Conservation (phyloP, 2,113 vertebrate genomes). For the Candoia aspera region DNA sequence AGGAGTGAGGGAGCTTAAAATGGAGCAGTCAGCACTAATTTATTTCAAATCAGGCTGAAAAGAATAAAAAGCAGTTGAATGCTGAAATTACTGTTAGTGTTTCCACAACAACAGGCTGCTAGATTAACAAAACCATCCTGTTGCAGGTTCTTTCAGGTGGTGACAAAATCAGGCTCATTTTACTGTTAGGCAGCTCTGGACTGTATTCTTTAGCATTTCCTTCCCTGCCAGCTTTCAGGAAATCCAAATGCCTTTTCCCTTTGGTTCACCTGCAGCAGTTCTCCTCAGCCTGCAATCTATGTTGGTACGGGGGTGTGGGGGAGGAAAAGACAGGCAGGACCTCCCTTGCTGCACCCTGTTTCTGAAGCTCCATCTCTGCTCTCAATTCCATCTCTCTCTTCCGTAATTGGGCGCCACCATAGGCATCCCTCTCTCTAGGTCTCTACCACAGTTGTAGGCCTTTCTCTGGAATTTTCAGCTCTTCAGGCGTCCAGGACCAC, state of each 20-base stretch:
- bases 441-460: not conserved
- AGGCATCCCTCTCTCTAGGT: not conserved
- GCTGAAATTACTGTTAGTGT: not conserved
- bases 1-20: not conserved
- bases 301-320: not conserved
- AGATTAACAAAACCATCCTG: constrained; percentile 39
- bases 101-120: constrained; percentile 8
- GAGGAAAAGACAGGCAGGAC: not conserved
- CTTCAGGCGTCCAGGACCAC: not conserved
- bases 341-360: not conserved
- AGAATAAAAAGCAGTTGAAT: not conserved
- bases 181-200: not conserved
- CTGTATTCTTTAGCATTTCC: not conserved
- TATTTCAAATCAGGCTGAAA: not conserved
- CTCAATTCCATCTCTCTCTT: not conserved
- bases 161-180: not conserved
- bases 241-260: not conserved
- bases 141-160: not conserved
- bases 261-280: not conserved
- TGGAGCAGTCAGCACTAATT: not conserved
- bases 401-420: not conserved
- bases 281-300: not conserved
- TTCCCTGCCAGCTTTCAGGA: not conserved
- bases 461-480: not conserved
- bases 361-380: not conserved